These are phyloP conservation scores for Romanogobio albipinnatus DNA, from an alignment of 2,113 vertebrate species.

Conservation along the genomic window DNA sequence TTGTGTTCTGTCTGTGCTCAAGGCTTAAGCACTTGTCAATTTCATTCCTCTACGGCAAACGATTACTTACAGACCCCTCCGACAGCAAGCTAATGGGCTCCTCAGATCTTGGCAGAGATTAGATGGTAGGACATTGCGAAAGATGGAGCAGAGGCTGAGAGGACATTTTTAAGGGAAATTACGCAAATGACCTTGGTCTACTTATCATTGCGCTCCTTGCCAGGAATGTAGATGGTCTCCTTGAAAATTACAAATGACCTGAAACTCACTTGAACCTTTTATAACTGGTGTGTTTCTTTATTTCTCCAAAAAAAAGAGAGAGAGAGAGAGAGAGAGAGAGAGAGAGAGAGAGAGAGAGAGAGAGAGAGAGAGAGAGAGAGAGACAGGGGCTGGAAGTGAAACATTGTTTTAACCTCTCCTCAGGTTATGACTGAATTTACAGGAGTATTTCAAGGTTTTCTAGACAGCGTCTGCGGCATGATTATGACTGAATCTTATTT, in stretches of 20 bases:
- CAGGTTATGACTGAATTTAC: background rate
- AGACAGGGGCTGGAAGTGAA: background rate
- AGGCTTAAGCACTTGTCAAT: constrained; percentile 85
- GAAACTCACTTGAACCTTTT: background rate
- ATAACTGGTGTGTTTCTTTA: background rate
- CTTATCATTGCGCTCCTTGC: constrained; percentile 33
- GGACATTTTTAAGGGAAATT: constrained; percentile 49
- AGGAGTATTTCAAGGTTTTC: background rate
- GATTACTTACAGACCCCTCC: constrained; percentile 84
- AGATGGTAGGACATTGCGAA: constrained; percentile 48
- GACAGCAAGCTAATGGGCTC: constrained; percentile 79
- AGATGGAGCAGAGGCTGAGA: constrained; percentile 45
- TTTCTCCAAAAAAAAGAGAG: background rate
- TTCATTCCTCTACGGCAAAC: constrained; percentile 79
- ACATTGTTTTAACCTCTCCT: background rate
- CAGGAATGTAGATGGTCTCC: constrained; percentile 15
- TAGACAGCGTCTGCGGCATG: background rate
- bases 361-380: background rate
- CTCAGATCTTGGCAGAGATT: constrained; percentile 51
- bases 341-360: background rate
- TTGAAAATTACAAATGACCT: constrained; percentile 21
- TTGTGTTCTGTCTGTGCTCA: constrained; percentile 83
- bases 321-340: background rate
- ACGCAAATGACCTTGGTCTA: constrained; percentile 48
- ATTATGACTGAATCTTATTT: background rate